These are phyloP conservation scores for Erinaceus europaeus DNA, from an alignment of 2,113 vertebrate species.

Conservation along the genomic window DNA sequence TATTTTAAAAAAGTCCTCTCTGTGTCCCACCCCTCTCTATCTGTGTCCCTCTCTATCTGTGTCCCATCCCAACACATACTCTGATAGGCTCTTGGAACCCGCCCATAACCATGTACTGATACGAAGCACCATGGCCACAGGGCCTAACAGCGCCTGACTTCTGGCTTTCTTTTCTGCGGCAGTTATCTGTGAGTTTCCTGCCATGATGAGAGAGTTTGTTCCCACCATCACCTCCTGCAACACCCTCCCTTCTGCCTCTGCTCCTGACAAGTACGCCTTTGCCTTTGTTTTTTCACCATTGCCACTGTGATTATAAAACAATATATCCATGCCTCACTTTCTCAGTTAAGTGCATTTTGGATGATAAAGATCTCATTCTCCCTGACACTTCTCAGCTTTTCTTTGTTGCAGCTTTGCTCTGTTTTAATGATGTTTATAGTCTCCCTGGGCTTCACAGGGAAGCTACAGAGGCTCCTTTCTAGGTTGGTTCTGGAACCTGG, in stretches of 20 bases:
- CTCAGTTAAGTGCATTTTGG: background rate
- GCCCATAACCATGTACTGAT: background rate
- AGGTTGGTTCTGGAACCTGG: background rate
- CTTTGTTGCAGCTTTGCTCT: background rate
- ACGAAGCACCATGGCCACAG: no score
- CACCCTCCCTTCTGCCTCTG: background rate
- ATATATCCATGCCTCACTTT: background rate
- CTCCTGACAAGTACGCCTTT: background rate
- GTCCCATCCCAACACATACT: no score
- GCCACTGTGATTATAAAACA: background rate
- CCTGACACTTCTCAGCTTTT: background rate
- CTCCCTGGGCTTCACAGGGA: background rate
- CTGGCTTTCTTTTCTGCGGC: background rate
- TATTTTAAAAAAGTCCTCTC: no score
- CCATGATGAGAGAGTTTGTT: background rate
- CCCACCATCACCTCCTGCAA: background rate
- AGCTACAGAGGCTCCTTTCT: background rate
- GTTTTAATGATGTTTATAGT: background rate
- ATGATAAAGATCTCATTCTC: background rate
- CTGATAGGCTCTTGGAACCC: no score
- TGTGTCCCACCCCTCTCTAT: no score
- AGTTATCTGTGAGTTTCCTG: background rate
- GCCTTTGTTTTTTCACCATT: background rate
- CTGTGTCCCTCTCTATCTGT: no score
- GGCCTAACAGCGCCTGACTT: background rate